Base-by-base conservation (phyloP, 2,797 vertebrate species). In the Crax fasciolata region DNA sequence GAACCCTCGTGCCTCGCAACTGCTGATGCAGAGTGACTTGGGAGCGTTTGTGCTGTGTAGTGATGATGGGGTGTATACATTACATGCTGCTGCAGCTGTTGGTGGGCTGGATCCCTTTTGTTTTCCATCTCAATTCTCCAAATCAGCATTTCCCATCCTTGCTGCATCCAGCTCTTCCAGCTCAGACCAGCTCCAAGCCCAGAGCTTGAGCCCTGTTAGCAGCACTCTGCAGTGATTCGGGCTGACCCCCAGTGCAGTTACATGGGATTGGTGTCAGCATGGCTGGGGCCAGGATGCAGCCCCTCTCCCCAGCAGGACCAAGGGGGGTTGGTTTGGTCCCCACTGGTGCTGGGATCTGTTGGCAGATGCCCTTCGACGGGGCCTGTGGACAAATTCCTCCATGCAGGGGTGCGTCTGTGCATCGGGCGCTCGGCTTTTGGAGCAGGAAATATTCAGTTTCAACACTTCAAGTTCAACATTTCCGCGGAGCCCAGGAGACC, bases 361-460 rank as follows among this genome's bases (percentile, higher is more conserved):
- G 41, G 48, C 67, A 84, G 41, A 72, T 5, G 10, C 48, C 9
- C 55, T 88, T 55, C 0, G 0, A 82, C 1, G 2, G 35, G 87
- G 19, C 41, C 48, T 3, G 1, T 70, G 76, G 76, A 94, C 25
- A 85, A 90, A 96, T 84, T 96, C 87, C 85, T 89, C 87, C 44
- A 73, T 2, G 4, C 51, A 90, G 81, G 76, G 75, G 55, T 89
- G 75, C 41, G 18, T 96, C 71, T 96, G 87, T 1, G 1, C 63
- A 39, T 15, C 5, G 6, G 88, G 70, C 19, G 6, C 79, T 74
- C 66, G 16, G 70, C 87, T 93, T 89, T 96, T 65, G 70, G 94
- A 78, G 92, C 96, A 96, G 97, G 97, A 97, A 97, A 96, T 97
- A 97, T 89, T 96, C 19, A 1, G 68, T 97, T 97, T 97, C 96